These are phyloP conservation scores for Gulo gulo DNA, from an alignment of 2,113 vertebrate genomes.

Conservation along the genomic window DNA sequence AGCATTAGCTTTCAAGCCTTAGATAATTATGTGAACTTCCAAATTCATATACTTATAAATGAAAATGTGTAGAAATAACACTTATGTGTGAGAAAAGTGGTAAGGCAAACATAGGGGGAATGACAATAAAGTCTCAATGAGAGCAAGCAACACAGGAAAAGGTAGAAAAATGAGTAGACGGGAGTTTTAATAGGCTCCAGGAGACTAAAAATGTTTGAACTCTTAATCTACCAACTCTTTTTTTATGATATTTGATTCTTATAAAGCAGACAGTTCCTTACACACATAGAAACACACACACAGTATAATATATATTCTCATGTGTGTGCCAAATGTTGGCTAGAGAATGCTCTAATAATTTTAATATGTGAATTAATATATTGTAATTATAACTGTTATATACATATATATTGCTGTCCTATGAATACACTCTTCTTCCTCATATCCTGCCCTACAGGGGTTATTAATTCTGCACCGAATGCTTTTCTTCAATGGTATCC, in stretches of 20 bases:
- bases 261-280: neutral
- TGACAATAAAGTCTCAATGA: neutral
- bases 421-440: neutral
- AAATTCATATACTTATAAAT: neutral
- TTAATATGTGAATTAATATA: neutral
- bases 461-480: neutral
- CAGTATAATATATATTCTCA: neutral
- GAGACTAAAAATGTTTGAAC: neutral
- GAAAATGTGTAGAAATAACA: neutral
- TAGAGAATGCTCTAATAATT: neutral
- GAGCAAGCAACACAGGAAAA: neutral
- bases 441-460: rapidly evolving
- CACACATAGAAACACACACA: neutral
- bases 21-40: constrained; percentile 3
- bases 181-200: neutral
- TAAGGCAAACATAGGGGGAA: neutral
- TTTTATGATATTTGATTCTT: neutral
- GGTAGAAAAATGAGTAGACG: neutral
- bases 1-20: neutral
- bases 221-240: neutral
- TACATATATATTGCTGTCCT: neutral
- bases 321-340: neutral
- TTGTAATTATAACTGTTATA: neutral
- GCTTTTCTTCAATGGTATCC: neutral
- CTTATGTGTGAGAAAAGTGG: neutral